Evolutionary conservation across 1,140 invertebrate species (phyloP).

Genomic region (Hyphantria cunea): DNA sequence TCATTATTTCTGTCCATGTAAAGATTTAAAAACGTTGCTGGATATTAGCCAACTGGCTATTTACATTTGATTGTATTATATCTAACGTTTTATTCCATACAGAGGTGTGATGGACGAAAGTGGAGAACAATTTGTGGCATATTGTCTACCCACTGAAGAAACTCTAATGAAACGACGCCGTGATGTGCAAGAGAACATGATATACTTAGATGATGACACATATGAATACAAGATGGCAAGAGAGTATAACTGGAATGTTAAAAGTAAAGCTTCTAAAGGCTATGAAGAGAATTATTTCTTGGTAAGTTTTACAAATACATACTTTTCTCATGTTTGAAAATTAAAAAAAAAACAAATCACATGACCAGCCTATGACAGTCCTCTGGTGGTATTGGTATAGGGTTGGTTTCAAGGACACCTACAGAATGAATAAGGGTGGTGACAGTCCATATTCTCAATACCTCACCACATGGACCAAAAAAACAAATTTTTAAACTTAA

Average conservation of each 20-base stretch:
- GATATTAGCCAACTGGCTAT: no score
- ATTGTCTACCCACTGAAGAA: constrained; percentile 97
- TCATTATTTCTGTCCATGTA: no score
- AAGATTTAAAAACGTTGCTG: no score
- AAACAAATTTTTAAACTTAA: no score
- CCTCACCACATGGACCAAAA: no score
- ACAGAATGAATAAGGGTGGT: no score
- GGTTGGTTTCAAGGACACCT: no score
- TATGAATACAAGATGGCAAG: constrained; percentile 98
- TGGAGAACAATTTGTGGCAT: constrained; percentile 99
- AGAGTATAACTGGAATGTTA: constrained; percentile 99
- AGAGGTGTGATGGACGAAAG: constrained; percentile 98
- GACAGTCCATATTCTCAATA: no score
- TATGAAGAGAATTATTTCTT: constrained; percentile 99
- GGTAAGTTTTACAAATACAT: constrained; percentile 61
- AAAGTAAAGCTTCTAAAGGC: constrained; percentile 98
- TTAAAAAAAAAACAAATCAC: no score
- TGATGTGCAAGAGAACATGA: constrained; percentile 89
- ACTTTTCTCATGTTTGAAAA: background rate
- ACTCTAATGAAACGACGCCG: constrained; percentile 93
- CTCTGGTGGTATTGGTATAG: no score
- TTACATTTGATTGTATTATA: no score
- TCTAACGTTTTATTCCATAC: constrained; percentile 42
- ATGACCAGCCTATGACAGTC: no score
- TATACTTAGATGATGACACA: constrained; percentile 95